phyloP scores from a whole-genome alignment of 2,113 vertebrate species.

The Machaerirhynchus nigripectus region DNA sequence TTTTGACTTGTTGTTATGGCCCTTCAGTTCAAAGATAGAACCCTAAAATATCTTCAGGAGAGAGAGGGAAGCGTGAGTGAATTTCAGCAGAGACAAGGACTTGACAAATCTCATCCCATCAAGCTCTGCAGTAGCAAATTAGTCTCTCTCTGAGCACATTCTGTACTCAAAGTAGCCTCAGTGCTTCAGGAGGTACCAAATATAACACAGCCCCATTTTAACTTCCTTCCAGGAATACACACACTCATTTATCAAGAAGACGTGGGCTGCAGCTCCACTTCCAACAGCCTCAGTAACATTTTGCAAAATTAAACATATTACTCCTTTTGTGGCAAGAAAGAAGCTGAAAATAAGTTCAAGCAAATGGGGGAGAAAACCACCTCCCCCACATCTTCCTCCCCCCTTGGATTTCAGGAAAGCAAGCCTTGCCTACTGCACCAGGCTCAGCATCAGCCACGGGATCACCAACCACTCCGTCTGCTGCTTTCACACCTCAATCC shows the following conservation, averaged over 20 bases:
- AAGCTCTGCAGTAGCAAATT: neutral
- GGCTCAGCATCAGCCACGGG: neutral
- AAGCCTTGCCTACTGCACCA: neutral
- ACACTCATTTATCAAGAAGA: conserved; percentile 20
- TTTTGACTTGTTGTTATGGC: neutral
- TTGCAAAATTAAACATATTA: neutral
- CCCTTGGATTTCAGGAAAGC: neutral
- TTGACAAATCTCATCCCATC: conserved; percentile 29
- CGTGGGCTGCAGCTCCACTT: conserved; percentile 23
- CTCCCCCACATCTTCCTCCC: neutral
- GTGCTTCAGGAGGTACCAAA: conserved; percentile 39
- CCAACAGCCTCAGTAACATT: conserved; percentile 9
- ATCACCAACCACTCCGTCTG: neutral
- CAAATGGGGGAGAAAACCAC: neutral
- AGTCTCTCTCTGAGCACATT: conserved; percentile 33
- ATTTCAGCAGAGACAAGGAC: neutral
- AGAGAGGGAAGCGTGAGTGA: neutral
- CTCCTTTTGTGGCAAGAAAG: neutral
- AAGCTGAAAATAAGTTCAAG: neutral
- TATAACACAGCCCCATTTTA: conserved; percentile 33
- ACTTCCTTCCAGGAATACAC: conserved; percentile 52
- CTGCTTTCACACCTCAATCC: neutral
- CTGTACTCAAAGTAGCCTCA: conserved; percentile 28
- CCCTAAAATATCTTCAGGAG: neutral
- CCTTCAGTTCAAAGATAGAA: neutral